Conservation (phyloP, 37 sponge, comb jelly and placozoan species). For the Halichondria panicea region DNA sequence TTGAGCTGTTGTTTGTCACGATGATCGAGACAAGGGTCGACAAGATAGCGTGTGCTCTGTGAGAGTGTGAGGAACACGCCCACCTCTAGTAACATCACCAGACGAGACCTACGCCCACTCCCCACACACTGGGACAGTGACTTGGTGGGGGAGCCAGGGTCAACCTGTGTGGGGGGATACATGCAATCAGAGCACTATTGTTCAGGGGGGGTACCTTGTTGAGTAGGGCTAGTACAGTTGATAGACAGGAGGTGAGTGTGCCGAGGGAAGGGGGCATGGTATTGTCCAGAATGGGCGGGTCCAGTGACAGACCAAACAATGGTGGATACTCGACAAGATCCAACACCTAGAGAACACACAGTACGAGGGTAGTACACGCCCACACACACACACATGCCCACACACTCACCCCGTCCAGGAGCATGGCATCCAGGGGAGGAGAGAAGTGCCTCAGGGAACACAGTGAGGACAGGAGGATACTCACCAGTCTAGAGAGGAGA, state of each 20-base stretch:
- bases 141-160: neutral
- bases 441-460: slow-evolving; percentile 42
- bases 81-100: slow-evolving; percentile 48
- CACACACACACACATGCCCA: neutral
- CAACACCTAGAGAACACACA: slow-evolving; percentile 18
- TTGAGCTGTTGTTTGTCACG: slow-evolving; percentile 52
- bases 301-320: slow-evolving; percentile 35
- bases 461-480: slow-evolving; percentile 36
- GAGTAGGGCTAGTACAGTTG: slow-evolving; percentile 36
- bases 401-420: slow-evolving; percentile 42
- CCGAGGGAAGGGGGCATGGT: slow-evolving; percentile 53
- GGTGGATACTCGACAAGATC: slow-evolving; percentile 53
- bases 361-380: neutral
- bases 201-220: slow-evolving; percentile 29
- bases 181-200: neutral
- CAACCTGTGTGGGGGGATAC: neutral
- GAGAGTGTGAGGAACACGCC: slow-evolving; percentile 47
- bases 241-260: slow-evolving; percentile 55
- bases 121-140: neutral
- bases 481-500: slow-evolving; percentile 28
- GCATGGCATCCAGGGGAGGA: slow-evolving; percentile 28
- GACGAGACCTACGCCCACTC: neutral
- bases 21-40: slow-evolving; percentile 16
- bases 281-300: slow-evolving; percentile 42
- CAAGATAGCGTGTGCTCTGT: slow-evolving; percentile 47